These are phyloP conservation scores for Meloidogyne hapla DNA, from an alignment of 1,140 invertebrate species.

Conservation along the genomic window DNA sequence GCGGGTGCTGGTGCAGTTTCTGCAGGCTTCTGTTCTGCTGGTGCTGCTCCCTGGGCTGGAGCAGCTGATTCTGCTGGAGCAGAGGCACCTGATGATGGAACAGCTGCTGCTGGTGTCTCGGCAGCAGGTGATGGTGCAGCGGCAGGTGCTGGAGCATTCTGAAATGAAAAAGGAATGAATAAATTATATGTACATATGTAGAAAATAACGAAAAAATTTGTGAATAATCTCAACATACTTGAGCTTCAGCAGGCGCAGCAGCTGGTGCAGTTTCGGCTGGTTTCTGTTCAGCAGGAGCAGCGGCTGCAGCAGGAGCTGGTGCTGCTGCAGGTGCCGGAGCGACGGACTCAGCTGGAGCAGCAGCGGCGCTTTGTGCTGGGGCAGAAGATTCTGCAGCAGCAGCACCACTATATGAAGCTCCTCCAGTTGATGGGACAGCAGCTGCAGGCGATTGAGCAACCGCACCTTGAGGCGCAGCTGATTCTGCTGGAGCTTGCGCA, in stretches of 20 bases:
- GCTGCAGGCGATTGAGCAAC: slow-evolving; percentile 22
- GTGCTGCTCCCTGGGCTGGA: not conserved
- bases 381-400: not conserved
- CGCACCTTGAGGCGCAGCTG: slow-evolving; percentile 6
- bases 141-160: slow-evolving; percentile 11
- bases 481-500: slow-evolving; percentile 11
- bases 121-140: not conserved
- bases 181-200: no score
- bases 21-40: not conserved
- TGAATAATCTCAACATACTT: no score
- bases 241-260: not conserved
- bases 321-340: not conserved
- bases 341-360: not conserved
- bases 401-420: slow-evolving; percentile 24
- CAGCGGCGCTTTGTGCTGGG: not conserved
- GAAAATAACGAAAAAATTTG: no score
- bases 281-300: not conserved
- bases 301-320: not conserved
- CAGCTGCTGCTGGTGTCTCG: slow-evolving; percentile 1
- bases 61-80: not conserved
- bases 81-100: not conserved
- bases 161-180: not conserved
- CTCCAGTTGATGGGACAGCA: slow-evolving; percentile 30
- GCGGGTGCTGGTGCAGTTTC: slow-evolving; percentile 9
- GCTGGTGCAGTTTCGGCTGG: slow-evolving; percentile 3